A percentile compares a stretch with the other conserved stretches of the same genome.
Evolutionary conservation across 1,140 invertebrate genomes (phyloP).

Genomic region (Pinna nobilis): DNA sequence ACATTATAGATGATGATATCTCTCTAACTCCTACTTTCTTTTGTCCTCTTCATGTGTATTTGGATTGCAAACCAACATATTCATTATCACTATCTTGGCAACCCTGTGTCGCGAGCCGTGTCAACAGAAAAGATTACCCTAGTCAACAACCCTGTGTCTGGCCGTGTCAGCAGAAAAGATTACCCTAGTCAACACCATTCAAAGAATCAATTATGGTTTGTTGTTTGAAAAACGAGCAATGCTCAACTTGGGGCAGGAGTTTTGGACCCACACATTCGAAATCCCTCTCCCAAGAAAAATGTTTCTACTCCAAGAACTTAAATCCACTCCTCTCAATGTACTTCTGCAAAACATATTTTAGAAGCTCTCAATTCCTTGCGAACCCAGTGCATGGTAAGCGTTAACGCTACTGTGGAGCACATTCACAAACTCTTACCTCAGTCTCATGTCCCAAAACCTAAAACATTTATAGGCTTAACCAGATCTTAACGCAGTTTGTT

Average conservation of each 20-base stretch:
- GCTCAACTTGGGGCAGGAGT: constrained; percentile 18
- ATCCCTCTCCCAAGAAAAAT: constrained; percentile 8
- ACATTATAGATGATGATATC: not conserved
- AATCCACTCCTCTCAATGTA: not conserved
- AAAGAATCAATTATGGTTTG: constrained; percentile 19
- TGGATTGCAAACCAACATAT: not conserved
- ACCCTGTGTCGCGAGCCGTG: no score
- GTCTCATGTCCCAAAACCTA: not conserved
- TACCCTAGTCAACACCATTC: not conserved
- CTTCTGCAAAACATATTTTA: not conserved
- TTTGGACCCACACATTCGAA: constrained; percentile 21
- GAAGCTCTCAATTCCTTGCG: constrained; percentile 3
- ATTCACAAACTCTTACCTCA: constrained; percentile 9
- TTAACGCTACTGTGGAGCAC: constrained; percentile 7
- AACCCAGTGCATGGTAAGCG: constrained; percentile 7
- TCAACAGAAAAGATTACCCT: no score
- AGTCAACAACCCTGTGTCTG: no score
- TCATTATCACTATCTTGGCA: no score
- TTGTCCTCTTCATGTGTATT: not conserved
- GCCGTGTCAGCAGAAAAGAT: no score
- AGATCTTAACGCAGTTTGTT: constrained; percentile 10
- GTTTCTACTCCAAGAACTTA: not conserved
- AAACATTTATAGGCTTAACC: not conserved
- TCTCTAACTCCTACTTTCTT: not conserved
- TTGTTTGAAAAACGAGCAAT: constrained; percentile 1